phyloP scores from a whole-genome alignment of 2,888 invertebrate genomes.

The Polydesmus complanatus region DNA sequence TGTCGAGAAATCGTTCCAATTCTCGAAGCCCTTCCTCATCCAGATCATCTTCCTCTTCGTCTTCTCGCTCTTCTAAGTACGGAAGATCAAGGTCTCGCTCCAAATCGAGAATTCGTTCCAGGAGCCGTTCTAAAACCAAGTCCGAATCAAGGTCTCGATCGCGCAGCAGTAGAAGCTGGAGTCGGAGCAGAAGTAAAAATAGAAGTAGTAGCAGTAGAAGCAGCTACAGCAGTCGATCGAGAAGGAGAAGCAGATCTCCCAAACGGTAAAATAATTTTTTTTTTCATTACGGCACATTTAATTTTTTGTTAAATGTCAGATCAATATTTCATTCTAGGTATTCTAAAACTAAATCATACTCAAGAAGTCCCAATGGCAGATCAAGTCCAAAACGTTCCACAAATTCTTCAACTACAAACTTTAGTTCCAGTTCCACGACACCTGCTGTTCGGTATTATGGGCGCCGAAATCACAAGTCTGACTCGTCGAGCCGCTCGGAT shows the following conservation, averaged over 20 bases:
- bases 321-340: background rate
- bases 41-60: background rate
- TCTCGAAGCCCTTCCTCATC: background rate
- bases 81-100: slow-evolving; percentile 24
- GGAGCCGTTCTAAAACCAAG: slow-evolving; percentile 19
- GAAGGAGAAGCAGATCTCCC: slow-evolving; percentile 13
- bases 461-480: background rate
- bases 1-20: background rate
- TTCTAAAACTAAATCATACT: background rate
- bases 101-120: slow-evolving; percentile 25
- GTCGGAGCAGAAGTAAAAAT: background rate
- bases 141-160: slow-evolving; percentile 24
- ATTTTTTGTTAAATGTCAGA: too few species aligned
- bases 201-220: slow-evolving; percentile 3
- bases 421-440: background rate
- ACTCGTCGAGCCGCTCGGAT: background rate
- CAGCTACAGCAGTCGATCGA: slow-evolving; percentile 14
- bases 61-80: background rate
- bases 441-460: background rate
- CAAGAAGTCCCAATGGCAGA: background rate
- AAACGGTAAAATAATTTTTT: background rate
- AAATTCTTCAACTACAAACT: background rate
- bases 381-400: background rate
- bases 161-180: background rate
- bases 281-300: too few species aligned